Conservation (phyloP, 2,888 invertebrate species). For the Notocelia uddmanniana region DNA sequence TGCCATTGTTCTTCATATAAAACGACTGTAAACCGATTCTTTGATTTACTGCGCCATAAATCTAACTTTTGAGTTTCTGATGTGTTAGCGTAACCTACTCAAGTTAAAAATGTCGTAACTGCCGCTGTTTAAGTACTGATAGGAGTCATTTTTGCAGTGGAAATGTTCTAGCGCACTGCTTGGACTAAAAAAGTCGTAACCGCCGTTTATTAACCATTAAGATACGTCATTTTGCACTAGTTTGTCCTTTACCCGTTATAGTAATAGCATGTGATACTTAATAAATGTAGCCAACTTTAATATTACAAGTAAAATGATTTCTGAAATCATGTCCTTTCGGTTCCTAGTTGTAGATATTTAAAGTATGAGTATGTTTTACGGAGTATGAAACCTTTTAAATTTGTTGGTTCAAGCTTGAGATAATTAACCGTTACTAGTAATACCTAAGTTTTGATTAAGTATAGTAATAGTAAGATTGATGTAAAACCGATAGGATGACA, state of each 20-base stretch:
- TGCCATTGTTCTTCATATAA: conserved; percentile 46
- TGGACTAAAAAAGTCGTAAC: no score
- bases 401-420: neutral
- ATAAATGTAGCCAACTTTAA: no score
- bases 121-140: neutral
- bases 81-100: conserved; percentile 19
- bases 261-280: no score
- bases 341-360: neutral
- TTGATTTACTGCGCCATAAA: conserved; percentile 53
- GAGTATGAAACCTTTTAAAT: neutral
- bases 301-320: neutral
- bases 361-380: neutral
- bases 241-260: neutral
- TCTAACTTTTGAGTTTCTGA: conserved; percentile 52
- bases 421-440: no score
- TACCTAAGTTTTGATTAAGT: no score
- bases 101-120: neutral
- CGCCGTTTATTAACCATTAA: no score
- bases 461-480: no score
- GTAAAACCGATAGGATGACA: no score
- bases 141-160: neutral
- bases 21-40: conserved; percentile 41
- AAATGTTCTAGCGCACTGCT: neutral
- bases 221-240: neutral
- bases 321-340: neutral